Conservation (phyloP, 2,888 invertebrate species). For the Allophyes oxyacanthae region DNA sequence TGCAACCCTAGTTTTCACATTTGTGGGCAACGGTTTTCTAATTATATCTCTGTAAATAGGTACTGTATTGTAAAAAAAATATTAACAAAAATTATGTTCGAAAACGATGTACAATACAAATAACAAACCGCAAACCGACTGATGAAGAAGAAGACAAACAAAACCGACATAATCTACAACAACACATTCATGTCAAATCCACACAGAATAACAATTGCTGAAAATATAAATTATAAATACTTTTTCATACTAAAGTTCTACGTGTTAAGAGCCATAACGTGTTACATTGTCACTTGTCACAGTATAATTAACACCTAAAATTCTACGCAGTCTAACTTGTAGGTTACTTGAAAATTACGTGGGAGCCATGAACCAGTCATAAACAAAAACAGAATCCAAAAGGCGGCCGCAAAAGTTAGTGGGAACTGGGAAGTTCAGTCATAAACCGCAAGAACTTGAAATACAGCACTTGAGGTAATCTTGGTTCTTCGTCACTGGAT, state of each 20-base stretch:
- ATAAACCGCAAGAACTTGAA: slow-evolving; percentile 58
- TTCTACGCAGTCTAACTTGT: slow-evolving; percentile 15
- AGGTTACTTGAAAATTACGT: slow-evolving; percentile 20
- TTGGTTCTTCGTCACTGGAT: slow-evolving; percentile 20
- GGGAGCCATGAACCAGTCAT: slow-evolving; percentile 42
- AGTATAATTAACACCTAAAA: slow-evolving; percentile 4
- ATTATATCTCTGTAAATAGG: no score
- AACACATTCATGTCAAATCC: no score
- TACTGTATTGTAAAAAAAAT: no score
- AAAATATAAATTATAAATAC: neutral
- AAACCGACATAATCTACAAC: no score
- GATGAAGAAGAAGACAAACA: no score
- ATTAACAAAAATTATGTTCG: no score
- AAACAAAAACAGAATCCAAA: slow-evolving; percentile 59
- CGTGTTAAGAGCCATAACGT: neutral
- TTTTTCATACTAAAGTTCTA: neutral
- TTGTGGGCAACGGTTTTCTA: no score
- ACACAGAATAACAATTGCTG: no score
- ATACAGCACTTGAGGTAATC: slow-evolving; percentile 45
- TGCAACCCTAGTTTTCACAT: no score
- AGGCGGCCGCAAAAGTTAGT: slow-evolving; percentile 33
- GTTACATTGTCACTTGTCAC: neutral
- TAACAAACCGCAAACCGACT: no score
- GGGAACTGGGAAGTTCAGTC: slow-evolving; percentile 49
- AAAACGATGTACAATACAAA: no score